Base-by-base conservation (phyloP, 2,888 invertebrate genomes). In the Cantharis nigra region DNA sequence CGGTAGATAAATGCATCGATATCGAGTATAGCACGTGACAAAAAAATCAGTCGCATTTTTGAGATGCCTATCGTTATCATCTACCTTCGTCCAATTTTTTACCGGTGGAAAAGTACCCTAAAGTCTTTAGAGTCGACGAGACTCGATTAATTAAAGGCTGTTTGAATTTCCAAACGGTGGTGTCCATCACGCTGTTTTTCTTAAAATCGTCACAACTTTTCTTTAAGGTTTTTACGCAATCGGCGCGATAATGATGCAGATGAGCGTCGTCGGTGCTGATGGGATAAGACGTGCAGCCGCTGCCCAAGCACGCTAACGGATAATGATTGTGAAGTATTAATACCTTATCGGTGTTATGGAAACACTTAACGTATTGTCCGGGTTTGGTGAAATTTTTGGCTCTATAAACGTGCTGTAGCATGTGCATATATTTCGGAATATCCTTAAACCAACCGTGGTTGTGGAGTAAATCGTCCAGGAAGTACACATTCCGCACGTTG, bases 401-500 rank as follows among this genome's bases (percentile, higher is more conserved):
- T 76, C 96, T 92, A 87, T 95, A 94, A 70, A 96, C 95, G 89
- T 96, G 96, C 88, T 95, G 95, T 87, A 96, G 87, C 96, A 96
- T 96, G 88, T 96, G 96, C 93, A 96, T 87, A 83, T 81, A 87
- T 83, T 91, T 92, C 78, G 96, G 96, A 83, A 94, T 93, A 84
- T 94, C 94, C 82, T 93, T 92, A 89, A 95, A 94, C 91, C 92
- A 94, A 79, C 93, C 94, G 86, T 96, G 96, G 81, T 92, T 92
- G 88, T 96, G 95, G 81, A 94, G 91, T 83, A 96, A 92, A 87
- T 96, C 94, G 87, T 98, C 97, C 85, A 98, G 91, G 88, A 96
- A 98, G 90, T 98, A 98, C 10, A 97, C 94, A 88, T 98, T 98
- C 81, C 96, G 91, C 3, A 97, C 96, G 89, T 97, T 97, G 88